Evolutionary conservation across 1,140 invertebrate genomes (phyloP), one percentile per base, ranked within the genome.

Genomic region (Theocolax elegans): DNA sequence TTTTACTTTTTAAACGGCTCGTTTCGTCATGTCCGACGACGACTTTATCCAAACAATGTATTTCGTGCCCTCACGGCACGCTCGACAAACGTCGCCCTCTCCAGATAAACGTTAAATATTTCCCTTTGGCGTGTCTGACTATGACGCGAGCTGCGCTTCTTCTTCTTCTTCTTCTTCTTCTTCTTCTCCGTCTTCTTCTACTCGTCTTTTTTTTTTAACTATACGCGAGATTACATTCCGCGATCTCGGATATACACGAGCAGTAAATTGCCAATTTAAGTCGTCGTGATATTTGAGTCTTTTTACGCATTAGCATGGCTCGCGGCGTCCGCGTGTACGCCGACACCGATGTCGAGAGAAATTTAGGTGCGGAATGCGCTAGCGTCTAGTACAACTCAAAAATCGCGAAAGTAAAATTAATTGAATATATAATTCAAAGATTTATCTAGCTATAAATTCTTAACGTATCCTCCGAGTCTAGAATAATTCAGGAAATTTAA

Each of bases 31-130:
- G 17, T 38, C 42, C 62, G 59, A 60, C 49, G 54, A 62, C n/a
- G 19, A 46, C 44, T 42, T 68, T 62, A 68, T 62, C 58, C 56
- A 62, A 68, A 68, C 67, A 68, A 58, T 67, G 56, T 67, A 40
- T 54, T 31, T 12, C 19, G 15, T 53, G 59, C 51, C 19, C 51
- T 23, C 49, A 38, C 13, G 21, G 27, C 51, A 21, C 59, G 42
- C 27, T 21, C 46, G 46, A 38, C 44, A 51, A 64, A 53, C 23
- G 29, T 68, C 31, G 25, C 23, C n/a, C n/a, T 25, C n/a, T 8
- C 0, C 1, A 38, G 40, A 56, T 67, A 25, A 56, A 67, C n/a
- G 38, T 23, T 3, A 56, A 38, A 46, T 67, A 67, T 46, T 59
- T 38, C 7, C 23, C 40, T 46, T 13, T n/a, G n/a, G n/a, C n/a